Evolutionary conservation across 2,888 invertebrate species (phyloP).

Genomic region (Stictocephala bisonia): DNA sequence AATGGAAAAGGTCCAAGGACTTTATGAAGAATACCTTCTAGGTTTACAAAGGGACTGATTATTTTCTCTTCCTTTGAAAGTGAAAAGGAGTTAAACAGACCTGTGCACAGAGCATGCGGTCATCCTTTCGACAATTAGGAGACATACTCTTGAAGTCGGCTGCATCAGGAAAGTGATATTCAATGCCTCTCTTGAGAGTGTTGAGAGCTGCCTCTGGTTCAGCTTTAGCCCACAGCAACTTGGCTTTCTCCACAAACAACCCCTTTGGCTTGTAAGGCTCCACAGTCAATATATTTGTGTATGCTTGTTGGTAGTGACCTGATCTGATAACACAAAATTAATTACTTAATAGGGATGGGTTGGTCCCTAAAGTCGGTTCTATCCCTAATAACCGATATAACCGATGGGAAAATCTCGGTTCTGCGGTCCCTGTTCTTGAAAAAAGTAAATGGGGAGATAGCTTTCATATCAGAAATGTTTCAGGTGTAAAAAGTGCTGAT

Average conservation of each 20-base stretch:
- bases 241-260: constrained; percentile 90
- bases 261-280: constrained; percentile 81
- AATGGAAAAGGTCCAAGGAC: no score
- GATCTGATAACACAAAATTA: constrained; percentile 64
- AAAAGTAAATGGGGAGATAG: no score
- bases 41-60: no score
- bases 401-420: no score
- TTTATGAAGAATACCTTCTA: no score
- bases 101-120: constrained; percentile 62
- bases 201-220: constrained; percentile 75
- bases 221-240: constrained; percentile 88
- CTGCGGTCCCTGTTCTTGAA: no score
- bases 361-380: no score
- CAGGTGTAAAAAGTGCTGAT: no score
- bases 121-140: constrained; percentile 54
- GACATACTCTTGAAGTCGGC: constrained; percentile 59
- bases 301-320: constrained; percentile 78
- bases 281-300: constrained; percentile 87
- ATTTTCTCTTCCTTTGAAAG: constrained; percentile 63
- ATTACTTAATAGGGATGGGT: no score
- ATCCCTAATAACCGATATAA: no score
- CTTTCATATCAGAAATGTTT: no score
- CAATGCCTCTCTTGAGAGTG: constrained; percentile 78
- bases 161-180: constrained; percentile 68
- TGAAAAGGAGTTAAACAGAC: constrained; percentile 41